Evolutionary conservation across 1,140 invertebrate genomes (phyloP), one percentile per base, ranked within the genome.

Genomic region (Mesaphorura yosii): DNA sequence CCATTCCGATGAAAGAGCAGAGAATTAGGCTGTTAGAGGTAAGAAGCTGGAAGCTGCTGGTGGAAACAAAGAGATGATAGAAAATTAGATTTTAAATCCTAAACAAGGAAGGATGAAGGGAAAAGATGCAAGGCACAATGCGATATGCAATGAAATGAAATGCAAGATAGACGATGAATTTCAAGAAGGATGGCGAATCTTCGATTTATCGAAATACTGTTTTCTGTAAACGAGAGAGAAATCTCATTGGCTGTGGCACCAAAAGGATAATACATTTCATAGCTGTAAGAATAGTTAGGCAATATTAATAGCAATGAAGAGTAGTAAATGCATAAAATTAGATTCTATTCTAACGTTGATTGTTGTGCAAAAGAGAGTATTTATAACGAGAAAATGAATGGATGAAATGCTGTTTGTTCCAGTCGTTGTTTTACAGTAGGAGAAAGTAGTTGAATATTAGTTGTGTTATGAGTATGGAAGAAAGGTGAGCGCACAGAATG

Each of bases 231-330:
- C n/a, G 22, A 14, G 17, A 26, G 44, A 26, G 20, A 48, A 55
- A 56, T 41, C 37, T 29, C 29, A 41, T 48, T 46, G 53, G 58
- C 58, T 59, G 58, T 59, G 58, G 53, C 58, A 57, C 42, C 49
- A 51, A 54, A 55, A 19, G 53, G 58, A 55, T 55, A 59, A 59
- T 59, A 59, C 52, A n/a, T n/a, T n/a, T n/a, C n/a, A 40, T 56
- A 45, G 28, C 25, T 14, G 22, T 25, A 47, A 48, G 27, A 10
- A 38, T 53, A 52, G 23, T 45, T 44, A 52, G 45, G 50, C 7
- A 3, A 23, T 49, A 49, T 31, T 39, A n/a, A 5, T 51, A 51
- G 23, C 23, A 41, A 51, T 22, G 27, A 27, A n/a, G n/a, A n/a
- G n/a, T n/a, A n/a, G n/a, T n/a, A n/a, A n/a, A n/a, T n/a, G n/a